Evolutionary conservation across 2,888 invertebrate genomes (phyloP).

Genomic region (Xestobium rufovillosum): DNA sequence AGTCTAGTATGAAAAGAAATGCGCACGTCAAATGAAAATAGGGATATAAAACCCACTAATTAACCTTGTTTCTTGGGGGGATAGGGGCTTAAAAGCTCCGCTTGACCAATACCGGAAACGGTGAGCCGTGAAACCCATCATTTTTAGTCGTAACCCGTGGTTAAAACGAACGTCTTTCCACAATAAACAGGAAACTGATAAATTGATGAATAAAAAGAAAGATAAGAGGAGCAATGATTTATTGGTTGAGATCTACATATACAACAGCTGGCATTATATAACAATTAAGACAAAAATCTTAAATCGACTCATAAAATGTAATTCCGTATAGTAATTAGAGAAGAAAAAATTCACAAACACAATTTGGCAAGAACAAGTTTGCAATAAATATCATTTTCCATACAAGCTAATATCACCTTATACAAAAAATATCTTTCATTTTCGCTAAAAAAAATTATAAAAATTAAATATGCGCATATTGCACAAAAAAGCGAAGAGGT

Average conservation of each 20-base stretch:
- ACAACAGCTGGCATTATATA: slow-evolving; percentile 19
- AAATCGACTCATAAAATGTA: slow-evolving; percentile 18
- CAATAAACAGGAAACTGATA: slow-evolving; percentile 8
- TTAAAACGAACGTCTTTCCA: too few species aligned
- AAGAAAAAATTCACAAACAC: slow-evolving; percentile 8
- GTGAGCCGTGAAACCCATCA: too few species aligned
- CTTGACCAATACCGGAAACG: too few species aligned
- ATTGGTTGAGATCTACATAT: slow-evolving; percentile 23
- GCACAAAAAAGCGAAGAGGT: slow-evolving; percentile 19
- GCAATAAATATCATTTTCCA: slow-evolving; percentile 26
- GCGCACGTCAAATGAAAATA: too few species aligned
- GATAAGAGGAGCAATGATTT: slow-evolving; percentile 21
- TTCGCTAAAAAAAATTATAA: not conserved
- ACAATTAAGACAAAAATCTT: slow-evolving; percentile 24
- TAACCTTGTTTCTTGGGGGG: too few species aligned
- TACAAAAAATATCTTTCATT: slow-evolving; percentile 21
- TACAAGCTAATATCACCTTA: slow-evolving; percentile 33
- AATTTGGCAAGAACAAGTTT: slow-evolving; percentile 27
- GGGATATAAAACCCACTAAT: too few species aligned
- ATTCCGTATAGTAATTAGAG: too few species aligned
- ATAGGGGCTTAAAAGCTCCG: too few species aligned
- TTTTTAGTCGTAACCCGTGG: too few species aligned
- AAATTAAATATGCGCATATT: slow-evolving; percentile 19
- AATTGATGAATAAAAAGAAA: not conserved
- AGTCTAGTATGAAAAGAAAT: too few species aligned